Base-by-base conservation (phyloP, 2,888 invertebrate genomes). In the Notodonta ziczac region DNA sequence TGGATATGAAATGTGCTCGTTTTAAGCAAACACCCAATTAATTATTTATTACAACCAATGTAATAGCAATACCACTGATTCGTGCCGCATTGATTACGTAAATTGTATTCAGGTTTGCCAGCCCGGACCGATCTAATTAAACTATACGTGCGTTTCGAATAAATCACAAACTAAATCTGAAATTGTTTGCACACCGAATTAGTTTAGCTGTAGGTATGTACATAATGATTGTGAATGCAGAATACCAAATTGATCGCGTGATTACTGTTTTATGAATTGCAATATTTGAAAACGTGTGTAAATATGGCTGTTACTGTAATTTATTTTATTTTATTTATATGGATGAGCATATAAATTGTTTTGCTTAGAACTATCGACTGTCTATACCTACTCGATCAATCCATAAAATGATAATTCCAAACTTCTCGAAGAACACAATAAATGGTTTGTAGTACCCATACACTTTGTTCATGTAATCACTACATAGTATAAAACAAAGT, bases 101-200 rank as follows among this genome's bases (percentile, higher is more conserved):
- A 62, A 65, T 68, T 54, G 65, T 61, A 69, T 70, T 67, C 67
- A 73, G 62, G 67, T 71, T 69, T 62, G 60, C 60, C 63, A 13
- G 65, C 52, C 62, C 57, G 42, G 62, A 58, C 66, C 67, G 60
- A 65, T 79, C 77, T 81, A 83, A 83, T 85, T 83, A 80, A 79
- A 76, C 76, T 75, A 77, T 24, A 24, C 78, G 65, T 74, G 66
- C 69, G 68, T 70, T 75, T 67, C 71, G 75, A 80, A 81, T 82
- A 78, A 80, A 82, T 79, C 78, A 72, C 75, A 72, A 73, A 76
- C 82, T 80, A 75, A 78, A 73, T 71, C 65, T 67, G 66, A 71
- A 80, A 78, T 76, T 75, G 67, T 78, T 72, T 74, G 70, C 60
- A 40, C 62, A 65, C 68, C 74, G 69, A 77, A 76, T 78, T 73